Percentiles rank a stretch among this genome's conserved stretches.
These are phyloP conservation scores for Linepithema humile DNA, from an alignment of 1,140 invertebrate genomes.

Conservation along the genomic window DNA sequence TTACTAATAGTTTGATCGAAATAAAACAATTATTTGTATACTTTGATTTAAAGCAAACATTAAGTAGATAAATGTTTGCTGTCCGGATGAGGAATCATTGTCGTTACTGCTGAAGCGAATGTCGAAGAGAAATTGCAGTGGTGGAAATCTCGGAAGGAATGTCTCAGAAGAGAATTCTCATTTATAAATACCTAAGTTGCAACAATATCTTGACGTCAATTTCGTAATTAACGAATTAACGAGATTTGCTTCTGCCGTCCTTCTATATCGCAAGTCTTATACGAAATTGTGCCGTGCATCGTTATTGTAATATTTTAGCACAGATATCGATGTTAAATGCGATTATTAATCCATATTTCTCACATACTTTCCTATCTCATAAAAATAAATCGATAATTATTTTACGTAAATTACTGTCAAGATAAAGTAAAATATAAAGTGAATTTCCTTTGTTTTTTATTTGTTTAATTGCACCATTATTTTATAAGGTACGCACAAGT, in stretches of 20 bases:
- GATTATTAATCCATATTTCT: neutral
- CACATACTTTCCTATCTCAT: neutral
- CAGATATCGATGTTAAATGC: slow-evolving; percentile 17
- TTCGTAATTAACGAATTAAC: slow-evolving; percentile 50
- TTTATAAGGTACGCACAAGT: neutral
- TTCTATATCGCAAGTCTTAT: slow-evolving; percentile 62
- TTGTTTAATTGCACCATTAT: neutral
- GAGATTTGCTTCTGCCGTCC: slow-evolving; percentile 66
- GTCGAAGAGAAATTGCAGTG: slow-evolving; percentile 25
- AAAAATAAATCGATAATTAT: neutral
- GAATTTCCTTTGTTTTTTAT: neutral
- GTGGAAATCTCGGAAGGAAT: slow-evolving; percentile 32
- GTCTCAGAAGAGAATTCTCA: slow-evolving; percentile 16
- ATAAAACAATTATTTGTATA: neutral
- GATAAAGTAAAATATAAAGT: neutral
- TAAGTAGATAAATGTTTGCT: slow-evolving; percentile 4
- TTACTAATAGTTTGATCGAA: neutral
- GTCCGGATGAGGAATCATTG: slow-evolving; percentile 2
- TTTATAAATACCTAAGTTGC: slow-evolving; percentile 41
- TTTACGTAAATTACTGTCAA: neutral
- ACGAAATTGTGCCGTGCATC: slow-evolving; percentile 35
- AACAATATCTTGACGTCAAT: slow-evolving; percentile 48
- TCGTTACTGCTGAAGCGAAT: slow-evolving; percentile 19
- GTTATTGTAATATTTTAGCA: slow-evolving; percentile 27
- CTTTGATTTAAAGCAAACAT: slow-evolving; percentile 1